Evolutionary conservation across 2,113 vertebrate species (phyloP).

Genomic region (Oxyura jamaicensis): DNA sequence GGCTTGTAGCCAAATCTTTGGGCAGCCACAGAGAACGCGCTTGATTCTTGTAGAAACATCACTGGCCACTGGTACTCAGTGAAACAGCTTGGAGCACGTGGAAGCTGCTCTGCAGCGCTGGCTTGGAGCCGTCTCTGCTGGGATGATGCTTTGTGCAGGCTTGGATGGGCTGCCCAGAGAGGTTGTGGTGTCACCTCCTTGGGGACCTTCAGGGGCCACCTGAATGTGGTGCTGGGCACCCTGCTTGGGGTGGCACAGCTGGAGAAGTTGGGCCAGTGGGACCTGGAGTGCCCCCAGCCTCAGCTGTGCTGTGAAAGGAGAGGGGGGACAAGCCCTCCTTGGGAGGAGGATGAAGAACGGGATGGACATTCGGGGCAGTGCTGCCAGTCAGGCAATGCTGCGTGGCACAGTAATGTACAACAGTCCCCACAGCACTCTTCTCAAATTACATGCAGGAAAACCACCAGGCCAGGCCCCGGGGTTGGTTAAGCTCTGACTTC

Average conservation of each 20-base stretch:
- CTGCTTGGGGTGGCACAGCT: not conserved
- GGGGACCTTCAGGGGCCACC: not conserved
- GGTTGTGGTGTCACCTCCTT: not conserved
- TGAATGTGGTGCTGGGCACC: not conserved
- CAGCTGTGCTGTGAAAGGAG: not conserved
- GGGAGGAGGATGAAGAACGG: not conserved
- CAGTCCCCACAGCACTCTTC: not conserved
- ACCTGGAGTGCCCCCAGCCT: not conserved
- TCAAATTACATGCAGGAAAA: rapidly evolving
- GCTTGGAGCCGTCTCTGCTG: not conserved
- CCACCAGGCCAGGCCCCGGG: not conserved
- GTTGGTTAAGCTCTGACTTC: not conserved
- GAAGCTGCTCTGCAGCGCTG: not conserved
- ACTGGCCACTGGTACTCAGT: not conserved
- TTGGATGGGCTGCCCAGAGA: not conserved
- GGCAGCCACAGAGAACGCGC: not conserved
- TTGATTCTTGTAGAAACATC: not conserved
- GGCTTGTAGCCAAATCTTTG: too few relatives aligned
- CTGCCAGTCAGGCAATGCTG: not conserved
- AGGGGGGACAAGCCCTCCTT: not conserved
- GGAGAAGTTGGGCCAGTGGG: not conserved
- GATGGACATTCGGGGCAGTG: not conserved
- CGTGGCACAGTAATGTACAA: too few relatives aligned
- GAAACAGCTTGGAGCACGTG: not conserved
- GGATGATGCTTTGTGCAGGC: not conserved